Evolutionary conservation across 2,113 vertebrate species (phyloP), one percentile per base, ranked within the genome.

Genomic region (sheep (Ovis aries)): DNA sequence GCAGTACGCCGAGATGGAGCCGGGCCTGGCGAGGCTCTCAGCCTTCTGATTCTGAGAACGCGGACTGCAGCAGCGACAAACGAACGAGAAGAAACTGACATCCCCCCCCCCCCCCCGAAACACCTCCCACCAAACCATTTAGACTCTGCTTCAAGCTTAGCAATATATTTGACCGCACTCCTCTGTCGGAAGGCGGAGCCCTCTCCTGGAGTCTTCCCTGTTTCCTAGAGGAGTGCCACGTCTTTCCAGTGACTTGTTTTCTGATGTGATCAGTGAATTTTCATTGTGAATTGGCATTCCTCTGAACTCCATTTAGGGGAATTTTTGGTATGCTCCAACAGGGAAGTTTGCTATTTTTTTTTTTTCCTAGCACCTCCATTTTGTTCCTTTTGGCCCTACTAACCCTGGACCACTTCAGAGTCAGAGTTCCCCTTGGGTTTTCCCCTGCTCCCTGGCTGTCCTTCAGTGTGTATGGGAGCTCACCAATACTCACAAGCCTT

Each of bases 251-350:
- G 31, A 74, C 29, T 78, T 83, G 36, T 91, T 94, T 97, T 40
- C 50, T 89, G 60, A 74, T 52, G 33, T 60, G 52, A 5, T 82
- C 71, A 40, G 31, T 80, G 45, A 82, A 45, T 94, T 95, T 86
- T 45, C 3, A 57, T 64, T 90, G 29, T 91, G 48, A 36, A 19
- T 92, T 94, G 23, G 33, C 78, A 64, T 59, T 77, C 16, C 27
- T 92, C 33, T 97, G n/a, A 77, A 59, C 48, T 90, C 85, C 25
- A 57, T 31, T 94, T 94, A 67, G 12, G 48, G n/a, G 27, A 19
- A 40, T 33, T 84, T 83, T 81, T n/a, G n/a, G 4, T 95, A 27
- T 59, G 31, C 45, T 23, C 27, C 15, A 27, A 8, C 43, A 91
- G 17, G 80, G 29, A 31, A 2, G 45, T 50, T 19, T 6, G 43